Conservation (phyloP, 2,113 vertebrate species). For the Pithys albifrons region DNA sequence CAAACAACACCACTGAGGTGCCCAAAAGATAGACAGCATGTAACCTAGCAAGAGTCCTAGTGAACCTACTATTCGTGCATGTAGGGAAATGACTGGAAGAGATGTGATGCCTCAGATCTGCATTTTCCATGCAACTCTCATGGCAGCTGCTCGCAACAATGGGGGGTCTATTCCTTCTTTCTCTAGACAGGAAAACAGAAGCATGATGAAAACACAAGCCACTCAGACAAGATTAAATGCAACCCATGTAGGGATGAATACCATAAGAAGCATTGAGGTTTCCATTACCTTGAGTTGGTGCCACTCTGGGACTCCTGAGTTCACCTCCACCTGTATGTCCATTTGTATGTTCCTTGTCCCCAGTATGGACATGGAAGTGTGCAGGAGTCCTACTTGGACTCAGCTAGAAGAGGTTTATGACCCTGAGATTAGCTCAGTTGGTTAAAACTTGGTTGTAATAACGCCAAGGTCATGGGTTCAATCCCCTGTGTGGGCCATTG, state of each 20-base stretch:
- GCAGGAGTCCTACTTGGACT: background rate
- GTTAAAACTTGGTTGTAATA: too few species aligned
- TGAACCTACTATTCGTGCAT: background rate
- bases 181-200: conserved; percentile 8
- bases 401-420: background rate
- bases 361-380: background rate
- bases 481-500: too few species aligned
- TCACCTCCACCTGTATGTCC: background rate
- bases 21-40: background rate
- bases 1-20: background rate
- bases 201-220: conserved; percentile 27
- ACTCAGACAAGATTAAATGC: conserved; percentile 4
- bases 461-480: too few species aligned
- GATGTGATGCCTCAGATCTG: background rate
- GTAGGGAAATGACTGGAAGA: background rate
- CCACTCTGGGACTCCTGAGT: background rate
- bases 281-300: background rate
- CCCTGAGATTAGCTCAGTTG: too few species aligned
- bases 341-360: background rate
- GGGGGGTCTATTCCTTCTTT: background rate
- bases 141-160: conserved; percentile 9
- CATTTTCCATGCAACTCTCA: background rate
- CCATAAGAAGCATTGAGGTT: background rate
- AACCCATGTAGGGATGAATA: background rate
- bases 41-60: background rate